These are phyloP conservation scores for Saccopteryx bilineata DNA, from an alignment of 2,113 vertebrate genomes.

Conservation along the genomic window DNA sequence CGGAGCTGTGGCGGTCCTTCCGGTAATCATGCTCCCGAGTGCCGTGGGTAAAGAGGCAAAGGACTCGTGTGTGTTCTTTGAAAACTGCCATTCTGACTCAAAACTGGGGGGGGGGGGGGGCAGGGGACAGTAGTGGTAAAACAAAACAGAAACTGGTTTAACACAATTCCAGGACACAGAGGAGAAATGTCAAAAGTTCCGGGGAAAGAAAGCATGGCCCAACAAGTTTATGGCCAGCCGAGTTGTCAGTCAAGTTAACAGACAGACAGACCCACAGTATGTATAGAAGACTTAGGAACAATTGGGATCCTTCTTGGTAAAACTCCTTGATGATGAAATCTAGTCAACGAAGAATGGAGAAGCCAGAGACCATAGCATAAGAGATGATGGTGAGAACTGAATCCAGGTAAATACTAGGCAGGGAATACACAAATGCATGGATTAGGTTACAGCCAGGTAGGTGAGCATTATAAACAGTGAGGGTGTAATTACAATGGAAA, in stretches of 20 bases:
- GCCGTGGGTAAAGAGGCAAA: background rate
- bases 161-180: background rate
- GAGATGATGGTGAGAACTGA: background rate
- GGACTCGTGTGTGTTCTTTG: background rate
- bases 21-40: background rate
- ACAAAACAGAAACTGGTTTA: background rate
- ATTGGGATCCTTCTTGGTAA: background rate
- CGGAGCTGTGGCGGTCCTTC: background rate
- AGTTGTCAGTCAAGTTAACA: background rate
- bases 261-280: background rate
- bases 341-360: background rate
- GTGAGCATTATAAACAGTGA: background rate
- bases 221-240: background rate
- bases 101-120: background rate
- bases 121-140: background rate
- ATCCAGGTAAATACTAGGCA: background rate
- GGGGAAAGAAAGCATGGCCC: background rate
- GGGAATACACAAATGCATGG: background rate
- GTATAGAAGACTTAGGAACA: background rate
- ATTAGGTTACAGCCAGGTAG: background rate
- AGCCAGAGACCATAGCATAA: background rate
- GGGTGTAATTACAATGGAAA: background rate
- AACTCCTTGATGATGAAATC: background rate
- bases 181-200: constrained; percentile 6
- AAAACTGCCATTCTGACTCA: background rate